Percentiles rank a stretch among this genome's conserved stretches.
Evolutionary conservation across 1,140 invertebrate species (phyloP).

Genomic region (Adelges cooleyi): DNA sequence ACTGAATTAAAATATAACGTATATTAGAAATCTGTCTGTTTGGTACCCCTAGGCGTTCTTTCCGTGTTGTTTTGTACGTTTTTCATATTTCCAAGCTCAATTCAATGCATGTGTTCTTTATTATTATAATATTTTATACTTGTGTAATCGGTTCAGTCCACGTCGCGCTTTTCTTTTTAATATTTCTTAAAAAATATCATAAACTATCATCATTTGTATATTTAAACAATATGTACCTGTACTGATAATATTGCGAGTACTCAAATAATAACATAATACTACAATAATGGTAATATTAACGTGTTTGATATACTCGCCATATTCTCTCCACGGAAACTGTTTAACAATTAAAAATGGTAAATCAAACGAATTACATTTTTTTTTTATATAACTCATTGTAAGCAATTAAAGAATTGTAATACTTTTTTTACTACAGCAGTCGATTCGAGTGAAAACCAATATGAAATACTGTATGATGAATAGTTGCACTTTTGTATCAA

Average conservation of each 20-base stretch:
- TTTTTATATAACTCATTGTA: not conserved
- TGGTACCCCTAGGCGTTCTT: not conserved
- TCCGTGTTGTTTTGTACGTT: not conserved
- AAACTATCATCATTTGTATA: too few species aligned
- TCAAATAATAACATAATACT: not conserved
- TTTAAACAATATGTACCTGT: not conserved
- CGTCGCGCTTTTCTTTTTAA: too few species aligned
- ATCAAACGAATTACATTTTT: conserved; percentile 19
- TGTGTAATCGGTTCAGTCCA: too few species aligned
- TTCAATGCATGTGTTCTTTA: not conserved
- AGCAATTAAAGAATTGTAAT: not conserved
- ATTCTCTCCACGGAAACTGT: not conserved
- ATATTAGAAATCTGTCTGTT: not conserved
- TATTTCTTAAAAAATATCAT: too few species aligned
- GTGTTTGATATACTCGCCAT: not conserved
- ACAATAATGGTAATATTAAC: not conserved
- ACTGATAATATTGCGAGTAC: not conserved
- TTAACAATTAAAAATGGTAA: conserved; percentile 15
- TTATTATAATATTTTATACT: too few species aligned
- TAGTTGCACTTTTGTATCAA: conserved; percentile 15
- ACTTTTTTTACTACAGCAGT: not conserved
- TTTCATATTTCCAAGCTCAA: conserved; percentile 2
- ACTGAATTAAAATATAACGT: not conserved
- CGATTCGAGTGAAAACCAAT: too few species aligned
- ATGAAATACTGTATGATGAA: too few species aligned